Evolutionary conservation across 2,888 invertebrate genomes (phyloP).

Genomic region (Cephus pygmeus): DNA sequence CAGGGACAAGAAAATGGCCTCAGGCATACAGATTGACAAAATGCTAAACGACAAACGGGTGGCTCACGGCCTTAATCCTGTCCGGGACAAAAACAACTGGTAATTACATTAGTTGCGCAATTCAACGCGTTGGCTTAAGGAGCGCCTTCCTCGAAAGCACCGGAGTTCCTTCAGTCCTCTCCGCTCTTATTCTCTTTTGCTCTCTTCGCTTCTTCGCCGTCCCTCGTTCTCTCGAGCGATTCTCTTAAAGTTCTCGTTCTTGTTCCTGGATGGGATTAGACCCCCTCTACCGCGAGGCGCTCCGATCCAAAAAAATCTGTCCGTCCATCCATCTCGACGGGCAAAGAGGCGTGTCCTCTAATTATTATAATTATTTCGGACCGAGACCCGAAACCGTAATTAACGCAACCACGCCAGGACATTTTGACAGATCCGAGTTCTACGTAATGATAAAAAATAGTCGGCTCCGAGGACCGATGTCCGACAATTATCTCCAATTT

Average conservation of each 20-base stretch:
- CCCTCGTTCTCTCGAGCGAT: slow-evolving; percentile 25
- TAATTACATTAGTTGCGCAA: slow-evolving; percentile 42
- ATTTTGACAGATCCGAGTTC: slow-evolving; percentile 65
- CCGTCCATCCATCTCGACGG: slow-evolving; percentile 54
- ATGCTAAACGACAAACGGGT: neutral
- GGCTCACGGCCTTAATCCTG: slow-evolving; percentile 9
- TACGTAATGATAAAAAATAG: slow-evolving; percentile 62
- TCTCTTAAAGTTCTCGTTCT: too few species aligned
- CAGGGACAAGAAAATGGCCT: neutral
- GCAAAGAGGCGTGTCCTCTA: slow-evolving; percentile 56
- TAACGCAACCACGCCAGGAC: slow-evolving; percentile 61
- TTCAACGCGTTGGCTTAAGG: slow-evolving; percentile 2
- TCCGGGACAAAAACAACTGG: slow-evolving; percentile 21
- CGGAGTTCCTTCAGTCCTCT: neutral
- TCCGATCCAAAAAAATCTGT: slow-evolving; percentile 47
- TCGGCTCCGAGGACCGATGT: slow-evolving; percentile 20
- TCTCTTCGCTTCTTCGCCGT: slow-evolving; percentile 24
- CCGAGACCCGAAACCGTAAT: slow-evolving; percentile 58
- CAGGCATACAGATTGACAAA: neutral
- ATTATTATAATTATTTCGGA: slow-evolving; percentile 65
- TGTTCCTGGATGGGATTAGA: slow-evolving; percentile 18
- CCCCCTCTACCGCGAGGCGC: slow-evolving; percentile 26
- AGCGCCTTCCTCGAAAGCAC: neutral
- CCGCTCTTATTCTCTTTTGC: slow-evolving; percentile 12
- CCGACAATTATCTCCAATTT: slow-evolving; percentile 19